Conservation (phyloP, 2,888 invertebrate species). For the Dione vanillae region DNA sequence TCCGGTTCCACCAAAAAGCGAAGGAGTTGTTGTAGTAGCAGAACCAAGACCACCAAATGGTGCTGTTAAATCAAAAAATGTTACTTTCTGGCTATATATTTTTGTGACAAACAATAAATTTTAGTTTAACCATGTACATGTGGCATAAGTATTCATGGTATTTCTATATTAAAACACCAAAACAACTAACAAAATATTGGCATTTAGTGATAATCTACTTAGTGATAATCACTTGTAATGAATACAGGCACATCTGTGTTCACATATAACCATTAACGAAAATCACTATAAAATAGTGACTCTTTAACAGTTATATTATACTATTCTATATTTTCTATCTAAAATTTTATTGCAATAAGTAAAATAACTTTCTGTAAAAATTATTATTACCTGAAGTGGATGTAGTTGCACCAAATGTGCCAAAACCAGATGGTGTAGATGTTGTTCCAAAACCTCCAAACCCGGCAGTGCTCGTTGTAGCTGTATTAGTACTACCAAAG, state of each 20-base stretch:
- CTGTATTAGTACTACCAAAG: constrained; percentile 80
- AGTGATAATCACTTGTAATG: too few relatives aligned
- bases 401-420: constrained; percentile 74
- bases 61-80: constrained; percentile 46
- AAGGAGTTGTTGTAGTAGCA: constrained; percentile 80
- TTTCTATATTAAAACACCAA: too few relatives aligned
- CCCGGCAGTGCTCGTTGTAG: constrained; percentile 78
- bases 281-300: background rate
- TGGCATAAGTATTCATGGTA: background rate
- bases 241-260: too few relatives aligned
- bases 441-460: constrained; percentile 74
- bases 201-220: too few relatives aligned
- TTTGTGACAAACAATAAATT: background rate
- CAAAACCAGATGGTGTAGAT: constrained; percentile 74
- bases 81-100: too few relatives aligned
- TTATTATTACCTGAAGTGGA: constrained; percentile 46
- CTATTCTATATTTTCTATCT: background rate
- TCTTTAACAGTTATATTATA: background rate
- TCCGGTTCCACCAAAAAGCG: constrained; percentile 80
- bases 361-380: background rate
- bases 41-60: constrained; percentile 82
- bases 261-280: too few relatives aligned
- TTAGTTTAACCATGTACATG: background rate
- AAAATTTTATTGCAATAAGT: background rate
- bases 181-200: too few relatives aligned